phyloP scores from a whole-genome alignment of 2,888 invertebrate genomes.

The Lochmaea crataegi region DNA sequence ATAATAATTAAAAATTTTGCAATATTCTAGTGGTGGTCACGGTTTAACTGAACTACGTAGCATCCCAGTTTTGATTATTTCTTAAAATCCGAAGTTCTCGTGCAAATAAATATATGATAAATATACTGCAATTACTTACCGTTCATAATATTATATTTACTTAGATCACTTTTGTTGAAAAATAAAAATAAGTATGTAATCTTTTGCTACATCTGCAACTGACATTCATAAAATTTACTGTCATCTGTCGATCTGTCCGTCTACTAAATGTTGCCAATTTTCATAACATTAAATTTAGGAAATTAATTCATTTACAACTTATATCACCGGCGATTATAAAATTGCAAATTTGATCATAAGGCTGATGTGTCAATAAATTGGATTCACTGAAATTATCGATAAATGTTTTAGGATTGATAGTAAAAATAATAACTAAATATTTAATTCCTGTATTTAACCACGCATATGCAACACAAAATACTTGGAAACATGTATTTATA shows the following conservation, averaged over 20 bases:
- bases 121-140: slow-evolving; percentile 9
- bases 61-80: background rate
- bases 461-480: background rate
- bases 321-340: too few relatives aligned
- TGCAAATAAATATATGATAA: background rate
- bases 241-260: background rate
- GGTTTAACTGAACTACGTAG: slow-evolving; percentile 18
- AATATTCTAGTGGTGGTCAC: slow-evolving; percentile 8
- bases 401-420: too few relatives aligned
- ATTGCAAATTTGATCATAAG: too few relatives aligned
- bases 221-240: slow-evolving; percentile 13
- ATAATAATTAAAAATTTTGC: slow-evolving; percentile 16
- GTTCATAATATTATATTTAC: slow-evolving; percentile 19
- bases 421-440: too few relatives aligned
- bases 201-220: slow-evolving; percentile 21
- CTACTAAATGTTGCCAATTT: background rate
- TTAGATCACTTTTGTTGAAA: background rate
- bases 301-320: background rate
- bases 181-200: slow-evolving; percentile 8
- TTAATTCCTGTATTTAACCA: too few relatives aligned
- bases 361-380: too few relatives aligned
- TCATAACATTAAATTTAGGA: background rate
- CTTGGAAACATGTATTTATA: too few relatives aligned
- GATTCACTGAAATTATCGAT: too few relatives aligned
- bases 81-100: background rate